phyloP scores from a whole-genome alignment of 2,888 invertebrate genomes.

The Galerucella calmariensis region DNA sequence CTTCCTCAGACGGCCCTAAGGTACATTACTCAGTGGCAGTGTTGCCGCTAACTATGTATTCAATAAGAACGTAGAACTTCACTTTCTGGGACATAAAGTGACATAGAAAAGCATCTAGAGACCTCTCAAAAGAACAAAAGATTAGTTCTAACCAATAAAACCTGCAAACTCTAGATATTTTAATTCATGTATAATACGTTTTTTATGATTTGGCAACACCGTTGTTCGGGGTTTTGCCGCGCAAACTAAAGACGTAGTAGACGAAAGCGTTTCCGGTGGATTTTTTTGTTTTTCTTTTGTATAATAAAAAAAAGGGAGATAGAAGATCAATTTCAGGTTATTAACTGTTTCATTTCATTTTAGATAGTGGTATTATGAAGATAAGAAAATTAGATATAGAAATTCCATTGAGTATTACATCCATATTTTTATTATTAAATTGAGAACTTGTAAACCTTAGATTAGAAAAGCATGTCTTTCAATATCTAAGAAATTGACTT shows the following conservation, averaged over 20 bases:
- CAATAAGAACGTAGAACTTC: background rate
- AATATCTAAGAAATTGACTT: no score
- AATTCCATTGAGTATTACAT: no score
- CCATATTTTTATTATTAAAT: no score
- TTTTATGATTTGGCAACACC: background rate
- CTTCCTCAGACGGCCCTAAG: constrained; percentile 7
- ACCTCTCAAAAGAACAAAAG: no score
- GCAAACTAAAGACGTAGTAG: constrained; percentile 11
- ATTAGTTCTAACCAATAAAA: background rate
- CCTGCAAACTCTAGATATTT: background rate
- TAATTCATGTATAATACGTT: background rate
- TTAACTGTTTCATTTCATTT: background rate
- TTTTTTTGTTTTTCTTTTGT: constrained; percentile 7
- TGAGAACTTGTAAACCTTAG: no score
- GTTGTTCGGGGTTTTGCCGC: constrained; percentile 5
- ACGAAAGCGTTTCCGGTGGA: constrained; percentile 10
- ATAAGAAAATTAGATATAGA: background rate
- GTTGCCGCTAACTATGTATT: background rate
- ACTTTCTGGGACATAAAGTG: no score
- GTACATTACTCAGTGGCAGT: background rate
- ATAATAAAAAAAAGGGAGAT: background rate
- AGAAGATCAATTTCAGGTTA: background rate
- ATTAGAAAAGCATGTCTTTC: no score
- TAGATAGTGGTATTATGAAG: background rate
- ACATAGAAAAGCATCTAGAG: no score